Evolutionary conservation across 2,113 vertebrate species (phyloP), one percentile per base, ranked within the genome.

Genomic region (Apteryx owenii): DNA sequence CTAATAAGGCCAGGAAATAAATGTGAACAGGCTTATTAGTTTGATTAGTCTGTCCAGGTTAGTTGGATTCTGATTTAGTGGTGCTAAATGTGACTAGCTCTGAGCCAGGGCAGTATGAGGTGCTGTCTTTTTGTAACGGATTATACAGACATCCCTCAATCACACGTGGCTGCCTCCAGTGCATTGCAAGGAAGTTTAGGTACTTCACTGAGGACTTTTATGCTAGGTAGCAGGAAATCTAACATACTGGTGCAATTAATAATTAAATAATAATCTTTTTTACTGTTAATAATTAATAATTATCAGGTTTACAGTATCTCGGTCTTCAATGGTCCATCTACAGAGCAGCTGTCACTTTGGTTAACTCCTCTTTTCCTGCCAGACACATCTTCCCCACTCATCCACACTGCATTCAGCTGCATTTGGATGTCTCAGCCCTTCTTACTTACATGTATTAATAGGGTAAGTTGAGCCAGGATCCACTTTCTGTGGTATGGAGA

Each of bases 341-440:
- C 12, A 71, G 77, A 82, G 8, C 31, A 13, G 13, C 7, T 71
- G 9, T 10, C 18, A 64, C 7, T 64, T 40, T 16, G 3, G 3
- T 81, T 81, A 40, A 48, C 2, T 26, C 10, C 9, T 40, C 5
- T 64, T 38, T 81, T 69, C 76, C 56, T 13, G 4, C 1, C 4
- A 44, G 6, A 65, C 33, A 2, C 6, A 40, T 8, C 23, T 60
- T 77, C 0, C 0, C 9, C 76, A 3, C 3, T 50, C 81, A 25
- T 64, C 4, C 10, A 18, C 0, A 0, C 42, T 25, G 4, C 10
- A 56, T 50, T 56, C 20, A 64, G 14, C 14, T 58, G 7, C 14
- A 65, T 25, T 8, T 15, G 28, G 42, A 71, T 20, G 3, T 28
- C 33, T 40, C 25, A 7, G 3, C 3, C 15, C 2, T 68, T 76